Evolutionary conservation across 1,140 invertebrate genomes (phyloP).

Genomic region (Cotesia typhae): DNA sequence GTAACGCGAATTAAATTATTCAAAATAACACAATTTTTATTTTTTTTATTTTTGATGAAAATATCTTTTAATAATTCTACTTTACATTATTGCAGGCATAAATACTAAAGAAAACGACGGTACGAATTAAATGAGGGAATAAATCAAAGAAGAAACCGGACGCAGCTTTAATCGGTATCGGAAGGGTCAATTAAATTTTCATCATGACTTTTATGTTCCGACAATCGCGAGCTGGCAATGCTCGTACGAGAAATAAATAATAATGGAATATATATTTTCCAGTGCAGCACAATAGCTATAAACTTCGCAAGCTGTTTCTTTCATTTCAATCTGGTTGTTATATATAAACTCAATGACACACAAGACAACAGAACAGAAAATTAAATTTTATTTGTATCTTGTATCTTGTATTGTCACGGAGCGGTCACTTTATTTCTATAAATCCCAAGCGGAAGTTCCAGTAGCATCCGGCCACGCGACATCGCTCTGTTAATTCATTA

Average conservation of each 20-base stretch:
- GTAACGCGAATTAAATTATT: too few relatives aligned
- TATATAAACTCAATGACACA: too few relatives aligned
- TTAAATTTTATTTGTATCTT: not conserved
- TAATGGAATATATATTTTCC: conserved; percentile 56
- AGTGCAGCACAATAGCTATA: conserved; percentile 44
- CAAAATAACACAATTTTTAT: too few relatives aligned
- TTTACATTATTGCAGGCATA: too few relatives aligned
- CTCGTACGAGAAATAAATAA: not conserved
- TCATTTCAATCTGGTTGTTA: not conserved
- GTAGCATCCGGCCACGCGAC: conserved; percentile 44
- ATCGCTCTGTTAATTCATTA: conserved; percentile 51
- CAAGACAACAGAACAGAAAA: conserved; percentile 41
- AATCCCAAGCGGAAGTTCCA: conserved; percentile 19
- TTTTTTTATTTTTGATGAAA: too few relatives aligned
- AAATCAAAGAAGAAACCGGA: conserved; percentile 1
- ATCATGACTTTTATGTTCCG: conserved; percentile 20
- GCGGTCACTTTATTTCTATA: conserved; percentile 38
- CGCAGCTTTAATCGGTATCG: conserved; percentile 28
- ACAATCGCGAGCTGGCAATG: not conserved
- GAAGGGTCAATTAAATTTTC: conserved; percentile 36
- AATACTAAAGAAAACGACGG: not conserved
- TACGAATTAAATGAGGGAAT: not conserved
- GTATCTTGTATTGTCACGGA: conserved; percentile 18
- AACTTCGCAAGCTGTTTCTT: conserved; percentile 16
- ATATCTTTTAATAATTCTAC: too few relatives aligned